phyloP scores from a whole-genome alignment of 2,888 invertebrate genomes.

The Phengaris alcon region DNA sequence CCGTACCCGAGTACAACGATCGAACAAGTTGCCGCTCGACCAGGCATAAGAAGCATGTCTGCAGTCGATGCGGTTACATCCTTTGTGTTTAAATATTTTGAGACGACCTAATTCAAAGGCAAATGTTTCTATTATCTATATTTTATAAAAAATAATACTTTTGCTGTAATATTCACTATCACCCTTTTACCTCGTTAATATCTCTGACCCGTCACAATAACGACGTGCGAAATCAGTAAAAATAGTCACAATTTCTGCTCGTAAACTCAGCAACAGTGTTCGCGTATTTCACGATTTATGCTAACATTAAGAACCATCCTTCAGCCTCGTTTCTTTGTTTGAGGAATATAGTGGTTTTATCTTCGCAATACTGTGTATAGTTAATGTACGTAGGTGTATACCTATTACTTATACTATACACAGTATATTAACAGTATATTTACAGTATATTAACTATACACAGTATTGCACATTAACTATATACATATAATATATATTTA shows the following conservation, averaged over 20 bases:
- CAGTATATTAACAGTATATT: too few species aligned
- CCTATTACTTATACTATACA: too few species aligned
- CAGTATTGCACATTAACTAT: too few species aligned
- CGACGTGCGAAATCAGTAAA: constrained; percentile 9
- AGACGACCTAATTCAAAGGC: too few species aligned
- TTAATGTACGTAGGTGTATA: neutral
- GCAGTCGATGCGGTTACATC: too few species aligned
- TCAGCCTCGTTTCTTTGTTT: constrained; percentile 20
- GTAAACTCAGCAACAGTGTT: constrained; percentile 14
- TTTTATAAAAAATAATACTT: neutral
- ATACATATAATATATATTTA: too few species aligned
- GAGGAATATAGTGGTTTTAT: constrained; percentile 19
- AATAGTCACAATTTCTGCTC: neutral
- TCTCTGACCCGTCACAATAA: neutral
- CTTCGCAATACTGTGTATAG: neutral
- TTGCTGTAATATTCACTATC: neutral
- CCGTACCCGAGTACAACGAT: too few species aligned
- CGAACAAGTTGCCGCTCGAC: neutral
- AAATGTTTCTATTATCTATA: neutral
- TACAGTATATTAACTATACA: too few species aligned
- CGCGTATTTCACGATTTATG: constrained; percentile 16
- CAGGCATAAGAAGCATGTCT: too few species aligned
- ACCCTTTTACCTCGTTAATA: neutral
- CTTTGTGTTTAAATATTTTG: too few species aligned
- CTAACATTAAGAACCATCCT: constrained; percentile 21